Evolutionary conservation across 2,888 invertebrate genomes (phyloP), one percentile per base, ranked within the genome.

Genomic region (Eristalis intricaria): DNA sequence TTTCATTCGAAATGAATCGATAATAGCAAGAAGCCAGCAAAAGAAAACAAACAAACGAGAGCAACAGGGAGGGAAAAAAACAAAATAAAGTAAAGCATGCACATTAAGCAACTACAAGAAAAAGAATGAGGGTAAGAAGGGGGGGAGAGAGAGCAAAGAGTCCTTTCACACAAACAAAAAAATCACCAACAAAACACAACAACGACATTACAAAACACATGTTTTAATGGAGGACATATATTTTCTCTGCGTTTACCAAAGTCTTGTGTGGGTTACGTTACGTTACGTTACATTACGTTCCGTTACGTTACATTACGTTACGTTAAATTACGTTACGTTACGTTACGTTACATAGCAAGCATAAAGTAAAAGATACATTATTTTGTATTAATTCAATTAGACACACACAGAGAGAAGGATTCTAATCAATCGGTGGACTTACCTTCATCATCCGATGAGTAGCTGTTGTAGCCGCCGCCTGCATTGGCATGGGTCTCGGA

Each of bases 361-460:
- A 76, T 84, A 79, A 79, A 79, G 43, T 66, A 73, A 11, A 40
- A 22, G 26, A 61, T 68, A 40, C 22, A 64, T 64, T 8, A 5
- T 1, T 85, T 69, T 35, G 64, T 82, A 73, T 73, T 77, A 84
- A 75, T 79, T 79, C 29, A 56, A 58, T 11, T 56, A 35, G 29
- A 50, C 43, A 26, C 43, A 50, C 19, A 65, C 23, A 61, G 10
- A 56, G 23, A 8, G 13, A 29, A 10, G 5, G 32, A 29, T 5
- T 4, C 4, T 4, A 10, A 38, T 35, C 5, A 26, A 66, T 60
- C 13, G 19, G 35, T 65, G 7, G 89, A 94, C 95, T 94, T 95
- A 97, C 97, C 97, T 96, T 97, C 97, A 93, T 97, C 97, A 91
- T 97, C 97, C 83, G 97, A 97, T 90, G 97, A 97, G 92, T 97